Percentiles rank a stretch among this genome's conserved stretches.
Evolutionary conservation across 2,113 vertebrate genomes (phyloP).

Genomic region (Bubo bubo): DNA sequence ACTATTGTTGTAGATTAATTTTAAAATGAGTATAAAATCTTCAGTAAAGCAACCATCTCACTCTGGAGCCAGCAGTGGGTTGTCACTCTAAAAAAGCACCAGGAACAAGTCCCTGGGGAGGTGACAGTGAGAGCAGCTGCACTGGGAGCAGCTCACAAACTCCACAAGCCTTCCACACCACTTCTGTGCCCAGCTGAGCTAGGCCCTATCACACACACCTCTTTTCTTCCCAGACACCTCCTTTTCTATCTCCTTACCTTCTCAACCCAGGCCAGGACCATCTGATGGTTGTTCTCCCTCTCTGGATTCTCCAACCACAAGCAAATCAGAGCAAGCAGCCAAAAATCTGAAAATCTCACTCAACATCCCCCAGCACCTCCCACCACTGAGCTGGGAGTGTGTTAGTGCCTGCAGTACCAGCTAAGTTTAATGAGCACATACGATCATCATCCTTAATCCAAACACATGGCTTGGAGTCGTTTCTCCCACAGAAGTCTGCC

Average conservation of each 20-base stretch:
- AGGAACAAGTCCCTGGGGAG: neutral
- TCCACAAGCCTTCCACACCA: neutral
- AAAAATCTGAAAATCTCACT: accelerated
- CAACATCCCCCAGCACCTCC: neutral
- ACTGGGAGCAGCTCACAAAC: neutral
- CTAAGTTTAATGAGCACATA: neutral
- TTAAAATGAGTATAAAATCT: neutral
- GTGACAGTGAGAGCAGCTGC: neutral
- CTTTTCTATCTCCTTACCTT: neutral
- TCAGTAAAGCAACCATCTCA: neutral
- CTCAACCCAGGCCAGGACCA: too few relatives aligned
- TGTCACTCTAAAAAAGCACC: neutral
- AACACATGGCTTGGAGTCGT: neutral
- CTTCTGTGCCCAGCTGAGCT: neutral
- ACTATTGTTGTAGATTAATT: neutral
- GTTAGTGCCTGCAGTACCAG: neutral
- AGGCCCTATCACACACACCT: accelerated
- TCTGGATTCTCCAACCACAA: neutral
- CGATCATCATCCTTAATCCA: neutral
- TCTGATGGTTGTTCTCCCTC: neutral
- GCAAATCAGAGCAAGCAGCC: neutral
- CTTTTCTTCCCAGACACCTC: neutral
- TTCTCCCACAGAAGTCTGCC: neutral
- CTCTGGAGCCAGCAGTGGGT: neutral
- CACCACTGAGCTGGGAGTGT: neutral